Evolutionary conservation across 2,888 invertebrate genomes (phyloP).

Genomic region (Orchestes rusci): DNA sequence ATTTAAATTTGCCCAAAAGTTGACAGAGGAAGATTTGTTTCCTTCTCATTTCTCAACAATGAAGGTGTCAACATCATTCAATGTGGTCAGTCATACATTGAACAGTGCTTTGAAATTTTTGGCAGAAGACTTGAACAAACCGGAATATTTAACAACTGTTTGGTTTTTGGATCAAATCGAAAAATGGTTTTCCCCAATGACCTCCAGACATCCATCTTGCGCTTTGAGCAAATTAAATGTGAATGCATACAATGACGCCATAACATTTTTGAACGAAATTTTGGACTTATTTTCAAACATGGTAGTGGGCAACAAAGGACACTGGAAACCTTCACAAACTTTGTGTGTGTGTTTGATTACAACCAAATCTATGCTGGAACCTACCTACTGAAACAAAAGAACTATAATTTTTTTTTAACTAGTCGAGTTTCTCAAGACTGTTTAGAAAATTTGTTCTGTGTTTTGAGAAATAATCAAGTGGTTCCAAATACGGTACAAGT

Average conservation of each 20-base stretch:
- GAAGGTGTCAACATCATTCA: too few species aligned
- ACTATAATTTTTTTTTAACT: slow-evolving; percentile 26
- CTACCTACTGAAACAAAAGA: slow-evolving; percentile 23
- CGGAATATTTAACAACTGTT: too few species aligned
- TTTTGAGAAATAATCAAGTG: too few species aligned
- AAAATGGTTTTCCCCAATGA: slow-evolving; percentile 29
- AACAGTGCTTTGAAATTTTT: slow-evolving; percentile 10
- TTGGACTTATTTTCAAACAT: too few species aligned
- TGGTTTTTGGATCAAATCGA: too few species aligned
- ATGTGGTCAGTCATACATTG: slow-evolving; percentile 8
- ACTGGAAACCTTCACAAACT: slow-evolving; percentile 25
- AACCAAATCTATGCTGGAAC: slow-evolving; percentile 24
- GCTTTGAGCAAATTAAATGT: slow-evolving; percentile 24
- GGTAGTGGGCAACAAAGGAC: too few species aligned
- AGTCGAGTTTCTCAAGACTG: too few species aligned
- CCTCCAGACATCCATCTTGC: slow-evolving; percentile 22
- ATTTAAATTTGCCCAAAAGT: slow-evolving; percentile 26
- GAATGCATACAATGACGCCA: slow-evolving; percentile 13
- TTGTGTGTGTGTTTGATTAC: slow-evolving; percentile 19
- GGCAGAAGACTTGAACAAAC: slow-evolving; percentile 23
- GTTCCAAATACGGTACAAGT: too few species aligned
- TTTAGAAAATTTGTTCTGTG: too few species aligned
- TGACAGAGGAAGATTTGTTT: too few species aligned
- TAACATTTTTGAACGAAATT: too few species aligned
- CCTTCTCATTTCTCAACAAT: too few species aligned